A percentile compares a stretch with the other conserved stretches of the same genome.
Evolutionary conservation across 2,113 vertebrate genomes (phyloP).

Genomic region (Nesoenas mayeri): DNA sequence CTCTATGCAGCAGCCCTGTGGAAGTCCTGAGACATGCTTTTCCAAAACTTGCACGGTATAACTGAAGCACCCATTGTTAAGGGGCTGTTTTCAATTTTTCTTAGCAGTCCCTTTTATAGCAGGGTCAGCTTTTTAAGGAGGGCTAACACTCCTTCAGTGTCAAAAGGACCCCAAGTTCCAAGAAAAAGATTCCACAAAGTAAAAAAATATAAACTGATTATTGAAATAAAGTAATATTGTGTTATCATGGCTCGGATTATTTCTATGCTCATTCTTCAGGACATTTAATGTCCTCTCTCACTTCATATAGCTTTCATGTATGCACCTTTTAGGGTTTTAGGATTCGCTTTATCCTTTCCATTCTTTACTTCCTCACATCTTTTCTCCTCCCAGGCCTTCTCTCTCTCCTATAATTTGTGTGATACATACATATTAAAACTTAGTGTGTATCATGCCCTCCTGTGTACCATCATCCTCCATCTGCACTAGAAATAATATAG

Average conservation of each 20-base stretch:
- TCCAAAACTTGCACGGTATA: slow-evolving; percentile 58
- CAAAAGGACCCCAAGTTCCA: slow-evolving; percentile 59
- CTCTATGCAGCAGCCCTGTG: slow-evolving; percentile 61
- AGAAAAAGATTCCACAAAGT: slow-evolving; percentile 58
- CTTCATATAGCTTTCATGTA: neutral
- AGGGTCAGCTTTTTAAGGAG: slow-evolving; percentile 44
- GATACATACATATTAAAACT: neutral
- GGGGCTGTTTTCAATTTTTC: slow-evolving; percentile 56
- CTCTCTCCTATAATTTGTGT: neutral
- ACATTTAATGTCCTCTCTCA: neutral
- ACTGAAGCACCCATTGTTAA: slow-evolving; percentile 66
- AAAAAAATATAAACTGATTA: slow-evolving; percentile 47
- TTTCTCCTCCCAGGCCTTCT: neutral
- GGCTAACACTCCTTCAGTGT: slow-evolving; percentile 25
- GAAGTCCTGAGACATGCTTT: slow-evolving; percentile 66
- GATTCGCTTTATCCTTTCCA: neutral
- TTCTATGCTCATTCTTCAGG: slow-evolving; percentile 19
- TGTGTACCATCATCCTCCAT: neutral
- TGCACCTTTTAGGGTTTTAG: neutral
- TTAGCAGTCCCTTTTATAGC: slow-evolving; percentile 56
- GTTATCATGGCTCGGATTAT: slow-evolving; percentile 47
- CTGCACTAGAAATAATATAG: neutral
- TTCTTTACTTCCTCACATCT: neutral
- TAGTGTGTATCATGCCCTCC: neutral
- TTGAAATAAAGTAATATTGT: slow-evolving; percentile 44